Evolutionary conservation across 1,140 invertebrate species (phyloP), one percentile per base, ranked within the genome.

Genomic region (Heliconius congener): DNA sequence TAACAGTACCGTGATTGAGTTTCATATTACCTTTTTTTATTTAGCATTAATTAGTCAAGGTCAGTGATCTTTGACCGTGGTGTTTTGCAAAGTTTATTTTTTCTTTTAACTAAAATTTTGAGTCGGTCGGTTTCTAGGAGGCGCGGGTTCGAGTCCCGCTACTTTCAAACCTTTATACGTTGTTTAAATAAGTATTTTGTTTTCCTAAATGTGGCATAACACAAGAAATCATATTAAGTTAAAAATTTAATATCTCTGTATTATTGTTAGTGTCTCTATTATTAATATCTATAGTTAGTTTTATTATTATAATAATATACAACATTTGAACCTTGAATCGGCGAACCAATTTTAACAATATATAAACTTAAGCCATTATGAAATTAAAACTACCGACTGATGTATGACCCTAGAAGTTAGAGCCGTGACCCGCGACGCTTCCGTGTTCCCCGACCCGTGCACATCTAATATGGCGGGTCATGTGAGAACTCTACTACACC

Each of bases 1-100:
- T 84, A 84, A 84, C 83, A 83, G 83, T 84, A 77, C 66, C 39
- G 80, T 84, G 82, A 84, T 84, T 84, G 81, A 84, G 83, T 82
- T 84, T 84, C 79, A 81, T 84, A 82, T 82, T 19, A 72, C 71
- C 42, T 46, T 72, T 72, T 71, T 81, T 83, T 83, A 66, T 84
- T 83, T 76, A 80, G 81, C 83, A 81, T 84, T 84, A 83, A 84
- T 84, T 84, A 84, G 72, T 78, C 70, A 81, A 82, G 81, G 79
- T 80, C 77, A 76, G 79, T 84, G 81, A 84, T 80, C 81, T 84
- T 79, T 84, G 83, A 84, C 82, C 82, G 82, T 23, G 71, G 75
- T 50, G 77, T 77, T 81, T 78, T 74, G 60, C 60, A 66, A 30
- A 60, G n/a, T 23, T 60, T 23, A n/a, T 60, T 66, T 30, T 66